phyloP scores from a whole-genome alignment of 2,888 invertebrate genomes.

The Silvanus unidentatus region DNA sequence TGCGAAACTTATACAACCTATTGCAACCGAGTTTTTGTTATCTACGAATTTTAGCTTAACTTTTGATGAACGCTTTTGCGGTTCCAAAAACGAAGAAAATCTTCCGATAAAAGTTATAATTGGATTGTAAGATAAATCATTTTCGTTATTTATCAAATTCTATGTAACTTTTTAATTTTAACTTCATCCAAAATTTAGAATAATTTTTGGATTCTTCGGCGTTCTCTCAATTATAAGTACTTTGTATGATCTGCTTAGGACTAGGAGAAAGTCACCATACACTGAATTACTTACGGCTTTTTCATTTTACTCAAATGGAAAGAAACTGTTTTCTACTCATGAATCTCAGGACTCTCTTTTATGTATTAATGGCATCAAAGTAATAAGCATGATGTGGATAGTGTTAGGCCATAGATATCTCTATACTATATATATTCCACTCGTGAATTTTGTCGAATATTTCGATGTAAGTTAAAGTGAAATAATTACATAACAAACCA shows the following conservation, averaged over 20 bases:
- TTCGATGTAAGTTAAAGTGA: slow-evolving; percentile 3
- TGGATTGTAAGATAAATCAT: too few relatives aligned
- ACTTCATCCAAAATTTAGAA: too few relatives aligned
- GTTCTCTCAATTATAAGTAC: slow-evolving; percentile 6
- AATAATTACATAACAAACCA: too few relatives aligned
- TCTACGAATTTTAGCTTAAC: not conserved
- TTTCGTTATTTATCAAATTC: too few relatives aligned
- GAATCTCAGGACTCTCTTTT: slow-evolving; percentile 37
- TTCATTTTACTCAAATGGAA: slow-evolving; percentile 44
- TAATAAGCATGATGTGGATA: slow-evolving; percentile 46
- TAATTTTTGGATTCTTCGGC: slow-evolving; percentile 5
- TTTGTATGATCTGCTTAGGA: slow-evolving; percentile 5
- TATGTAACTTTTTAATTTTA: too few relatives aligned
- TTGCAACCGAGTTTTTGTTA: not conserved
- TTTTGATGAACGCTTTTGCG: too few relatives aligned
- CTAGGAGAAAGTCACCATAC: not conserved
- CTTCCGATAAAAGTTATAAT: too few relatives aligned
- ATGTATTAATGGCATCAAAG: slow-evolving; percentile 44
- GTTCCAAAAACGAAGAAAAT: too few relatives aligned
- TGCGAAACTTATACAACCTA: not conserved
- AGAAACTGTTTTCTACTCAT: slow-evolving; percentile 39
- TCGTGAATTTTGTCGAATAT: slow-evolving; percentile 2
- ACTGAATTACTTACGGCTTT: slow-evolving; percentile 24
- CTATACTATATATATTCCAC: slow-evolving; percentile 1
- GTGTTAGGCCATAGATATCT: slow-evolving; percentile 13